Conservation (phyloP, 2,797 vertebrate species). For the Simalia tracyae region DNA sequence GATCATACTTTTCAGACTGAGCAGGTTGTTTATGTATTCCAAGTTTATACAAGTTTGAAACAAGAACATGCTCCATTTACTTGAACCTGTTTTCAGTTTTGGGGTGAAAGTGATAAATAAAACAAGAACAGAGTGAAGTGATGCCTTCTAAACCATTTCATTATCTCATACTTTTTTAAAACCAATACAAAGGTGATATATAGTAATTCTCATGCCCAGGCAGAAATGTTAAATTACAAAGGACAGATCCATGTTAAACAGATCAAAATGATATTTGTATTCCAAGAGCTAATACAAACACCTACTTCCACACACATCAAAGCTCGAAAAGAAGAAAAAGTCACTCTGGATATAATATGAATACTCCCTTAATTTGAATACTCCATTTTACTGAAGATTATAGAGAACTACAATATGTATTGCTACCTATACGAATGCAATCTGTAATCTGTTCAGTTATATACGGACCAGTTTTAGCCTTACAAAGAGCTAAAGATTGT, state of each 20-base stretch:
- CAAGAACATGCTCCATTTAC: neutral
- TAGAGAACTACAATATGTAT: neutral
- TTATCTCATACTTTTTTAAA: constrained; percentile 17
- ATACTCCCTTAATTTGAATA: neutral
- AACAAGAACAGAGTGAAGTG: constrained; percentile 41
- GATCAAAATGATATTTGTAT: constrained; percentile 16
- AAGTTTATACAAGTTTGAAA: neutral
- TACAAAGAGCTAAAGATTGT: too few species aligned
- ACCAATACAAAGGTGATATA: neutral
- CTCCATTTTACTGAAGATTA: constrained; percentile 27
- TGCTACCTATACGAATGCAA: constrained; percentile 15
- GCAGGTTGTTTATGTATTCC: neutral
- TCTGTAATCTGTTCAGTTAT: constrained; percentile 10
- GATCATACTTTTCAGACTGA: neutral
- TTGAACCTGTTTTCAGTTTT: neutral
- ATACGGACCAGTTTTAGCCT: neutral
- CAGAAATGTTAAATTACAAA: constrained; percentile 39
- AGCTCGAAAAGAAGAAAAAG: neutral
- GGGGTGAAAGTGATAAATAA: neutral
- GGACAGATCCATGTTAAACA: constrained; percentile 12
- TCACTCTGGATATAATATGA: constrained; percentile 3
- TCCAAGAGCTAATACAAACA: too few species aligned
- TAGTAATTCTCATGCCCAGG: constrained; percentile 58
- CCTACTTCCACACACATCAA: neutral
- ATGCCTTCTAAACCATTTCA: constrained; percentile 56